Conservation (phyloP, 2,888 invertebrate genomes). For the Watsonalla binaria region DNA sequence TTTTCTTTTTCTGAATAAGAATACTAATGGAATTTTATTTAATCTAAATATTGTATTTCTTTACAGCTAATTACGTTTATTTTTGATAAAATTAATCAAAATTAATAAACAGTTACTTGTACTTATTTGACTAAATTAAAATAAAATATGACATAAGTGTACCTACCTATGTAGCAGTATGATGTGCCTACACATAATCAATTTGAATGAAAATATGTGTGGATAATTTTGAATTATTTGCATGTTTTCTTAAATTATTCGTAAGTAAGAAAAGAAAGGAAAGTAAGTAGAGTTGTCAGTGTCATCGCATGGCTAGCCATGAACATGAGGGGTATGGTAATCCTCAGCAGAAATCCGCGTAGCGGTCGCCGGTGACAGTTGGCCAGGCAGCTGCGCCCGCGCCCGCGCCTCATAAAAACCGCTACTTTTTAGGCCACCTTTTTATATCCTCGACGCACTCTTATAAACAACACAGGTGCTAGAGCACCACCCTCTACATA, state of each 20-base stretch:
- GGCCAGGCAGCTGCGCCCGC: slow-evolving; percentile 64
- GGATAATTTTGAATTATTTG: too few relatives aligned
- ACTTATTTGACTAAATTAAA: too few relatives aligned
- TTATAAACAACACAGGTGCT: slow-evolving; percentile 79
- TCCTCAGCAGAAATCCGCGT: slow-evolving; percentile 61
- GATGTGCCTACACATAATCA: too few relatives aligned
- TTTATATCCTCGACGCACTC: slow-evolving; percentile 71
- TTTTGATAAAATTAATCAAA: too few relatives aligned
- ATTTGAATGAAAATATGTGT: too few relatives aligned
- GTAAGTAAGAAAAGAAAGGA: neutral
- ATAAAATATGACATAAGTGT: too few relatives aligned
- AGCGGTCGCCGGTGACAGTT: slow-evolving; percentile 66
- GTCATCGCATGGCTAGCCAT: slow-evolving; percentile 34
- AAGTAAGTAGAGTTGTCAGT: slow-evolving; percentile 40
- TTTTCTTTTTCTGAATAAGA: too few relatives aligned
- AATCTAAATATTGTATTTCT: too few relatives aligned
- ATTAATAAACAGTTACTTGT: too few relatives aligned
- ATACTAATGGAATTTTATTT: too few relatives aligned
- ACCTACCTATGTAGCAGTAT: too few relatives aligned
- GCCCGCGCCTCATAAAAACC: slow-evolving; percentile 74
- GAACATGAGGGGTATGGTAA: slow-evolving; percentile 53
- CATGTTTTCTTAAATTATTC: neutral
- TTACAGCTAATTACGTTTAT: too few relatives aligned
- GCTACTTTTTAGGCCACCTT: slow-evolving; percentile 70
- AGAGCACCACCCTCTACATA: slow-evolving; percentile 71